These are phyloP conservation scores for Silurus asotus DNA, from an alignment of 2,113 vertebrate genomes.

Conservation along the genomic window DNA sequence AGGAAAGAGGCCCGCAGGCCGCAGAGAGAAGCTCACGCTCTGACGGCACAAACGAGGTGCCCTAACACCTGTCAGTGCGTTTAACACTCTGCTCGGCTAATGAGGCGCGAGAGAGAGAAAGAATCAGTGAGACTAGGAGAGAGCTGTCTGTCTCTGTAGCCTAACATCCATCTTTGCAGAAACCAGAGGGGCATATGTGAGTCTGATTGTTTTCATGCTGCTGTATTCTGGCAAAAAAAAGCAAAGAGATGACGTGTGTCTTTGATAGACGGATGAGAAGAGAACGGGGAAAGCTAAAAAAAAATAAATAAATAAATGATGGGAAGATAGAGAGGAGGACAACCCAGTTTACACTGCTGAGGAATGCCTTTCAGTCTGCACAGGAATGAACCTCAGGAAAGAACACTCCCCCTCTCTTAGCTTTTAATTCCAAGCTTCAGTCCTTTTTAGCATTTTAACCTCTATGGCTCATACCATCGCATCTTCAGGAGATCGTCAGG, in stretches of 20 bases:
- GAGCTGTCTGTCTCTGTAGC: constrained; percentile 22
- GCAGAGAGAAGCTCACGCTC: constrained; percentile 9
- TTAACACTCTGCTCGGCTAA: constrained; percentile 48
- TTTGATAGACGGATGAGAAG: not conserved
- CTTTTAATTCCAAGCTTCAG: not conserved
- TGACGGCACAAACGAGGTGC: constrained; percentile 19
- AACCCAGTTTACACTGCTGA: constrained; percentile 40
- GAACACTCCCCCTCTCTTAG: not conserved
- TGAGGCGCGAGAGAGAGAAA: constrained; percentile 47
- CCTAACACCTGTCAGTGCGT: constrained; percentile 47
- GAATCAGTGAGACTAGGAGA: constrained; percentile 8
- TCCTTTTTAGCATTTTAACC: not conserved
- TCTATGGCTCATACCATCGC: not conserved
- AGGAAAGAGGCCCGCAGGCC: constrained; percentile 21
- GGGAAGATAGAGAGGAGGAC: constrained; percentile 4
- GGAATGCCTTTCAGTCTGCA: constrained; percentile 23
- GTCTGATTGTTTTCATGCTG: constrained; percentile 9
- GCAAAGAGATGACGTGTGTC: not conserved
- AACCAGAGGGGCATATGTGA: not conserved
- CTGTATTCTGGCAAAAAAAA: constrained; percentile 19
- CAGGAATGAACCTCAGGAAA: constrained; percentile 16
- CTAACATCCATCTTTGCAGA: constrained; percentile 17
- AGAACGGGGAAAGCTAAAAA: not conserved
- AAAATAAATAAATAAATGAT: not conserved
- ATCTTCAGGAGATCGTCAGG: not conserved